Conservation (phyloP, 2,888 invertebrate species). For the Lomographa bimaculata region DNA sequence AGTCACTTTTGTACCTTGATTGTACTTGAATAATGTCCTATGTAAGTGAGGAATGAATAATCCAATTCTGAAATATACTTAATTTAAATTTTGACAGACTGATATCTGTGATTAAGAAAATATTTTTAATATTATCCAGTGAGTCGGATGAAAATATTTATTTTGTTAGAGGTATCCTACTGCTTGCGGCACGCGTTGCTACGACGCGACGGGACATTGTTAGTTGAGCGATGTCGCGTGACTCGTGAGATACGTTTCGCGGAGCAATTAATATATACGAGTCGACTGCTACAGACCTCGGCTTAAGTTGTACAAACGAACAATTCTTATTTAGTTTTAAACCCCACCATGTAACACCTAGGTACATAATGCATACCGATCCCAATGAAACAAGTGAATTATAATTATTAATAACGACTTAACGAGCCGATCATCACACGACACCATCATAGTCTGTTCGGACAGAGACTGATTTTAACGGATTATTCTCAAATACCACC, state of each 20-base stretch:
- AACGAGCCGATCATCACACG: constrained; percentile 42
- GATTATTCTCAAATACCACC: constrained; percentile 70
- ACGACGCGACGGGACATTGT: constrained; percentile 62
- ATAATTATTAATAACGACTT: constrained; percentile 29
- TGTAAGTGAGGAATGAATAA: constrained; percentile 77
- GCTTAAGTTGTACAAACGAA: constrained; percentile 58
- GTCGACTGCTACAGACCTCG: constrained; percentile 47
- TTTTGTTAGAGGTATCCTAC: constrained; percentile 80
- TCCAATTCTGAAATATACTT: constrained; percentile 83
- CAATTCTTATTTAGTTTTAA: constrained; percentile 61
- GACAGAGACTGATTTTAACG: constrained; percentile 65
- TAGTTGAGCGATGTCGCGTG: constrained; percentile 60
- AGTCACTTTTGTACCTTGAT: constrained; percentile 83
- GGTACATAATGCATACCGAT: constrained; percentile 45
- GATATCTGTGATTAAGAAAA: constrained; percentile 84
- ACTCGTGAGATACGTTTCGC: constrained; percentile 43
- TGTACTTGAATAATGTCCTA: constrained; percentile 77
- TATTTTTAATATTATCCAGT: constrained; percentile 84
- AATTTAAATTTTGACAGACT: constrained; percentile 84
- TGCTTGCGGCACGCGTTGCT: constrained; percentile 69
- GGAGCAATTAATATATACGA: constrained; percentile 41
- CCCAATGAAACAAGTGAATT: constrained; percentile 44
- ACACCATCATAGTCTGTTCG: constrained; percentile 50
- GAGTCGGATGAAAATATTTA: constrained; percentile 82
- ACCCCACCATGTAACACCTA: constrained; percentile 54